These are phyloP conservation scores for Stenichneumon culpator DNA, from an alignment of 2,888 invertebrate genomes.

Conservation along the genomic window DNA sequence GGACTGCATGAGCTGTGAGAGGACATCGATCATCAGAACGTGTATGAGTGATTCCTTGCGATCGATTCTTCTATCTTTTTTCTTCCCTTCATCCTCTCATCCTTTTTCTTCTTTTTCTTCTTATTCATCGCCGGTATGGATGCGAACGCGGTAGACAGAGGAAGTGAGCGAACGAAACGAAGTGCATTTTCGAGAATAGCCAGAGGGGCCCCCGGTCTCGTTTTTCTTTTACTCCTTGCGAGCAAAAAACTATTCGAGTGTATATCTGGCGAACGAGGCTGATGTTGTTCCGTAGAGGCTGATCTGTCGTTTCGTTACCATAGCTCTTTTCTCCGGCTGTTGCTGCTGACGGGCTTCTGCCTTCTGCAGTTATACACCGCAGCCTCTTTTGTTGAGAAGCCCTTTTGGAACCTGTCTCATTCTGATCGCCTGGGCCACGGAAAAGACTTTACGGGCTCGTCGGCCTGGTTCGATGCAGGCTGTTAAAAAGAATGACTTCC, in stretches of 20 bases:
- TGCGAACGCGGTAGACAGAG: slow-evolving; percentile 7
- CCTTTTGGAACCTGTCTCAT: slow-evolving; percentile 45
- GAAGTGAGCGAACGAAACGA: slow-evolving; percentile 2
- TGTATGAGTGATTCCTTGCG: slow-evolving; percentile 34
- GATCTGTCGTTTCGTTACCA: slow-evolving; percentile 37
- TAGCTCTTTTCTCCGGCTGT: slow-evolving; percentile 5
- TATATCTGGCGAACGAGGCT: slow-evolving; percentile 17
- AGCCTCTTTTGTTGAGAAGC: slow-evolving; percentile 13
- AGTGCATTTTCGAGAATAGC: slow-evolving; percentile 40
- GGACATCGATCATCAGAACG: slow-evolving; percentile 33
- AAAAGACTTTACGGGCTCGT: slow-evolving; percentile 37
- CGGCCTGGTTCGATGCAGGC: background rate
- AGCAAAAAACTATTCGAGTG: slow-evolving; percentile 35
- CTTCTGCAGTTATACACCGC: slow-evolving; percentile 5
- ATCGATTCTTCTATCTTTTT: slow-evolving; percentile 13
- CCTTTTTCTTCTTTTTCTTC: background rate
- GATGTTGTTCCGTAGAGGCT: slow-evolving; percentile 25
- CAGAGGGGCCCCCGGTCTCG: background rate
- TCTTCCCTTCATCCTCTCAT: background rate
- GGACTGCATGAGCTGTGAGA: background rate
- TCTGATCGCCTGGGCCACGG: slow-evolving; percentile 37
- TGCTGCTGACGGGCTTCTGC: background rate
- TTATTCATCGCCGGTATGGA: background rate
- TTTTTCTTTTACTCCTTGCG: slow-evolving; percentile 4
- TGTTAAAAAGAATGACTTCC: background rate